These are phyloP conservation scores for Diachrysia chrysitis DNA, from an alignment of 2,888 invertebrate species.

Conservation along the genomic window DNA sequence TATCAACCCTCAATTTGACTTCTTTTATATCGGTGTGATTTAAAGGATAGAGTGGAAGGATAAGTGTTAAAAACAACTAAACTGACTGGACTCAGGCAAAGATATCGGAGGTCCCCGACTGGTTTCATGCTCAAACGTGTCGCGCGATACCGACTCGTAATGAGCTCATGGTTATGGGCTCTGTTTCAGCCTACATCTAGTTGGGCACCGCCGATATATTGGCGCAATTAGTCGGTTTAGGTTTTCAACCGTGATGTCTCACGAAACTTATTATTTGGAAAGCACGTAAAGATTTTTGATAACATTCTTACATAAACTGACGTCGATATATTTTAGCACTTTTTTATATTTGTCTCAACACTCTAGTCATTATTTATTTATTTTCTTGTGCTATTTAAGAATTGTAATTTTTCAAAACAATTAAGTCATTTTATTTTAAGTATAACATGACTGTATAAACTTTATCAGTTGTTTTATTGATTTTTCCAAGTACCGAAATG, in stretches of 20 bases:
- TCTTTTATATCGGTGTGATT: background rate
- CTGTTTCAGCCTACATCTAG: no score
- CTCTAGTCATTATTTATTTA: conserved; percentile 3
- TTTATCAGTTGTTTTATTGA: background rate
- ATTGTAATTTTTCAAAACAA: background rate
- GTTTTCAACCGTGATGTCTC: background rate
- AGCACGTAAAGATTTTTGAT: background rate
- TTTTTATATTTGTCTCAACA: background rate
- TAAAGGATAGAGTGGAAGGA: background rate
- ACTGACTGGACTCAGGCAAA: no score
- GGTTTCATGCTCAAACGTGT: no score
- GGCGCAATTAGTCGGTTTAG: no score
- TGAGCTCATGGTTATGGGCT: background rate
- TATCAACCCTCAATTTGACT: background rate
- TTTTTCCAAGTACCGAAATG: background rate
- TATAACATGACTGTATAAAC: background rate
- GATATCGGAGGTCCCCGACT: no score
- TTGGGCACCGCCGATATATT: no score
- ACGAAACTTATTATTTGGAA: background rate
- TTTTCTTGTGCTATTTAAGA: background rate
- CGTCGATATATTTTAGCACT: no score
- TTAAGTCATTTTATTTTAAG: background rate
- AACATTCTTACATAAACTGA: background rate
- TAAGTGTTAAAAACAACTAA: background rate
- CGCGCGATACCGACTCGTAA: no score